Evolutionary conservation across 2,888 invertebrate species (phyloP).

Genomic region (Dendrolimus pini): DNA sequence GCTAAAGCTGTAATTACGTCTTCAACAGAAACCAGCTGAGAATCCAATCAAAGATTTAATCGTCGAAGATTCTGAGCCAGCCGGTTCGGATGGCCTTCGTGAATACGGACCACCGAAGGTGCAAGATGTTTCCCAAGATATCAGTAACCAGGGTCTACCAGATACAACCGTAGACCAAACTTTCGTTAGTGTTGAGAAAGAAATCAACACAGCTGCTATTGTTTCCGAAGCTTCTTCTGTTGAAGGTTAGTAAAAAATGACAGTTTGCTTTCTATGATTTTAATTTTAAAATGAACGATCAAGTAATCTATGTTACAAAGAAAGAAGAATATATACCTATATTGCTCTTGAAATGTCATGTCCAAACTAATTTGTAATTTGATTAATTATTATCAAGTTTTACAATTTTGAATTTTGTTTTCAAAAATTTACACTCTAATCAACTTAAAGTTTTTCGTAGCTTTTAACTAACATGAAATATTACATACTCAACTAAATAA

Average conservation of each 20-base stretch:
- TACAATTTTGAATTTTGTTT: too few relatives aligned
- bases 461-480: too few relatives aligned
- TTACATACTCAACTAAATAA: too few relatives aligned
- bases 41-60: conserved; percentile 56
- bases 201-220: conserved; percentile 6
- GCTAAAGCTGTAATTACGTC: not conserved
- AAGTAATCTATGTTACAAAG: too few relatives aligned
- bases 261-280: too few relatives aligned
- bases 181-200: conserved; percentile 28
- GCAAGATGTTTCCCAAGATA: conserved; percentile 31
- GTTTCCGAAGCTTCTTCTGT: conserved; percentile 12
- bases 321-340: too few relatives aligned
- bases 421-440: too few relatives aligned
- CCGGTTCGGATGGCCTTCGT: conserved; percentile 64
- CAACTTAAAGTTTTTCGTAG: too few relatives aligned
- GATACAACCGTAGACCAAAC: conserved; percentile 43
- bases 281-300: too few relatives aligned
- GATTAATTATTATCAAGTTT: too few relatives aligned
- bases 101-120: conserved; percentile 68
- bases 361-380: too few relatives aligned
- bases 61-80: conserved; percentile 54
- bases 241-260: conserved; percentile 17
- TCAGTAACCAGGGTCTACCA: conserved; percentile 45
- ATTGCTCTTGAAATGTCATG: too few relatives aligned
- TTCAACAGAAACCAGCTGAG: conserved; percentile 49